Conservation (phyloP, 2,113 vertebrate genomes). For the Pygoscelis adeliae region DNA sequence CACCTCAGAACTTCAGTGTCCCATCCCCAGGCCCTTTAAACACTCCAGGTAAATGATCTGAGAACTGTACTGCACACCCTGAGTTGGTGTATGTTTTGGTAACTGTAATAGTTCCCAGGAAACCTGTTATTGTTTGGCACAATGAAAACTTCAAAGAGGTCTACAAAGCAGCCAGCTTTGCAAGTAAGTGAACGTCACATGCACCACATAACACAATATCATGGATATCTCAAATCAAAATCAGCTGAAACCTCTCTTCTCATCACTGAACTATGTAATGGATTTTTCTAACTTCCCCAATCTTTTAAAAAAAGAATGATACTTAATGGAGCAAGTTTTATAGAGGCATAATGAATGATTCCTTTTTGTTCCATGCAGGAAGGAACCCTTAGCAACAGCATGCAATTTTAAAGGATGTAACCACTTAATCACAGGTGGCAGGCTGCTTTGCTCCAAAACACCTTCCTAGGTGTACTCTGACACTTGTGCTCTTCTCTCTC, state of each 20-base stretch:
- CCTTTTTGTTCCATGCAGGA: neutral
- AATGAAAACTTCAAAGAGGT: neutral
- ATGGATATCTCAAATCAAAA: neutral
- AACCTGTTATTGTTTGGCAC: neutral
- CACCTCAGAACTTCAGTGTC: conserved; percentile 93
- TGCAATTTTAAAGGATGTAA: neutral
- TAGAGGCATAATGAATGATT: neutral
- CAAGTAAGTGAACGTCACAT: neutral
- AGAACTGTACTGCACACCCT: neutral
- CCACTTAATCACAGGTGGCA: neutral
- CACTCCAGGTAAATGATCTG: conserved; percentile 86
- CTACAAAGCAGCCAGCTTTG: neutral
- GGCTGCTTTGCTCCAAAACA: neutral
- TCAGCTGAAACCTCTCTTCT: neutral
- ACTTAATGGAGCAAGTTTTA: neutral
- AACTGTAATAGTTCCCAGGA: neutral
- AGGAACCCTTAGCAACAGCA: neutral
- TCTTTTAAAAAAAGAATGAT: neutral
- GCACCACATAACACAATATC: neutral
- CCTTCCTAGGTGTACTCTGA: neutral
- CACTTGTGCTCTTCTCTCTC: neutral
- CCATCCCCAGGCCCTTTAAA: conserved; percentile 94
- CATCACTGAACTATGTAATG: neutral
- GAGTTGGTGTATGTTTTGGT: neutral
- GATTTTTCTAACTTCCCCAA: neutral